Evolutionary conservation across 92 coral and sea anemone genomes (phyloP).

Genomic region (Montipora capitata): DNA sequence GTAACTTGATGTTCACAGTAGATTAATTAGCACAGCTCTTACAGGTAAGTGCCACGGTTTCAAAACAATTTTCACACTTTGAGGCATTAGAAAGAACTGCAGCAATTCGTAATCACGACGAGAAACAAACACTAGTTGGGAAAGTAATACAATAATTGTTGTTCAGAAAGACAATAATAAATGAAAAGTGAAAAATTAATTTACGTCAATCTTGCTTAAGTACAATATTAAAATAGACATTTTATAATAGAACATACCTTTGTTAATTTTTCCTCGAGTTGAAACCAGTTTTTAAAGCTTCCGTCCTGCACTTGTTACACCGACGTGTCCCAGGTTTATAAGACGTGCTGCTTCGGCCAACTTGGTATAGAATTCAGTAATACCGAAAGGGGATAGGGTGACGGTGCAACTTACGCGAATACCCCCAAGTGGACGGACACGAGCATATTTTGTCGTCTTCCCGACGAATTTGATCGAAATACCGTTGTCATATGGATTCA

Average conservation of each 20-base stretch:
- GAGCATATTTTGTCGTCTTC: conserved; percentile 36
- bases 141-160: too few species aligned
- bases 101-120: too few species aligned
- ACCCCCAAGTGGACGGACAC: conserved; percentile 4
- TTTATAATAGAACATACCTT: too few species aligned
- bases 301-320: conserved; percentile 42
- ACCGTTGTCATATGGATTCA: conserved; percentile 10
- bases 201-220: too few species aligned
- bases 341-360: conserved; percentile 22
- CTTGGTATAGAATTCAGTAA: conserved; percentile 25
- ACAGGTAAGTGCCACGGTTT: too few species aligned
- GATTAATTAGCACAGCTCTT: too few species aligned
- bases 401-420: conserved; percentile 5
- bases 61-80: too few species aligned
- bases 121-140: too few species aligned
- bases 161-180: too few species aligned
- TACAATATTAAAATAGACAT: too few species aligned
- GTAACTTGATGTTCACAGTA: neutral
- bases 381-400: conserved; percentile 4
- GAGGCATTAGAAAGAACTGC: too few species aligned
- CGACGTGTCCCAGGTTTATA: conserved; percentile 49
- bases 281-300: neutral
- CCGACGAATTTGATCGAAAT: conserved; percentile 46
- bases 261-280: neutral
- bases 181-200: too few species aligned